Evolutionary conservation across 2,113 vertebrate genomes (phyloP).

Genomic region (Coturnix japonica): DNA sequence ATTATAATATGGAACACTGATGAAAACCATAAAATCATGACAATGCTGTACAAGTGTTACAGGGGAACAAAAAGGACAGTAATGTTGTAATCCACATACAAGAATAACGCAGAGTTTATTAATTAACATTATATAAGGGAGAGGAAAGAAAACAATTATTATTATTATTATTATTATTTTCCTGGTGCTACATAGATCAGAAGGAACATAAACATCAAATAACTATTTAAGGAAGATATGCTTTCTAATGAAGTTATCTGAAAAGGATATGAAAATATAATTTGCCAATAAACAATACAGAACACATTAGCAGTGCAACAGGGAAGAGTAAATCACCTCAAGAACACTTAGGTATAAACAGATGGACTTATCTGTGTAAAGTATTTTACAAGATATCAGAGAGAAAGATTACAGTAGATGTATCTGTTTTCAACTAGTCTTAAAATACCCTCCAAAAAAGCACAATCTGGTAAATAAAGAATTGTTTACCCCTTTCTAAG

Average conservation of each 20-base stretch:
- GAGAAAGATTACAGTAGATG: no score
- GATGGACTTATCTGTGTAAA: background rate
- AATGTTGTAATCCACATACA: background rate
- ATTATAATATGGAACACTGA: no score
- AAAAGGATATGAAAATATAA: background rate
- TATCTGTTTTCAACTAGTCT: no score
- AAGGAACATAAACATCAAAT: background rate
- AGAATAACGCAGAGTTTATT: background rate
- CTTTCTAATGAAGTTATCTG: background rate
- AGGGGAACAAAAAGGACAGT: background rate
- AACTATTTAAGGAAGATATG: background rate
- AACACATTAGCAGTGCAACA: background rate
- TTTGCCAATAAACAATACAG: no score
- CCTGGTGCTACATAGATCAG: background rate
- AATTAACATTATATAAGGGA: background rate
- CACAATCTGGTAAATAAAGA: no score
- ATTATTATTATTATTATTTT: no score
- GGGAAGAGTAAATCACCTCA: fast-evolving
- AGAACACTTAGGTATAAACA: background rate
- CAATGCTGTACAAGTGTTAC: background rate
- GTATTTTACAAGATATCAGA: background rate
- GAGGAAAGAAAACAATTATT: background rate
- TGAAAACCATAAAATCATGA: no score
- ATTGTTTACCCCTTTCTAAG: no score
- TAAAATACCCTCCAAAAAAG: no score